Percentiles rank a stretch among this genome's conserved stretches.
These are phyloP conservation scores for Prolemur simus DNA, from an alignment of 2,113 vertebrate genomes.

Conservation along the genomic window DNA sequence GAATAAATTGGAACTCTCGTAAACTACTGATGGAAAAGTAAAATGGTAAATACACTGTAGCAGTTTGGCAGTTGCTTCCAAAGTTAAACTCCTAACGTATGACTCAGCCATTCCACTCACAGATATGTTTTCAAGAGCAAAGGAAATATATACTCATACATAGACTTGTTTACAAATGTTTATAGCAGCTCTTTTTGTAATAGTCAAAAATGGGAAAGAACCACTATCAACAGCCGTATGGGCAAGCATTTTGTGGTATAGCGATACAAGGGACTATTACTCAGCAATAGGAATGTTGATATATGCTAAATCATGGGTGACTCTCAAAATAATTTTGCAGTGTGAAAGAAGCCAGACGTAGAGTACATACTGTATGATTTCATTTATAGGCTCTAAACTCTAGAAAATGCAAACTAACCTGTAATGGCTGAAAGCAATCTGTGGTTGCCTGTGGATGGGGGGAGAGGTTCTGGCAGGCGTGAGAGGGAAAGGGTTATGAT, in stretches of 20 bases:
- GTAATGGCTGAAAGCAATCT: not conserved
- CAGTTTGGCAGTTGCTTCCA: not conserved
- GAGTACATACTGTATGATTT: not conserved
- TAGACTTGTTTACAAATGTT: not conserved
- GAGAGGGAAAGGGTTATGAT: not conserved
- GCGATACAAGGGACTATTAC: no score
- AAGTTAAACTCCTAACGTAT: not conserved
- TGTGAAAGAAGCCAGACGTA: not conserved
- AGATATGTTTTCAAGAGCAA: not conserved
- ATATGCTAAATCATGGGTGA: not conserved
- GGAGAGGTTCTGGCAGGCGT: not conserved
- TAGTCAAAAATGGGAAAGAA: not conserved
- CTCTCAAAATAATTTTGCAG: not conserved
- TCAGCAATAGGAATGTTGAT: not conserved
- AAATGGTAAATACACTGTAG: not conserved
- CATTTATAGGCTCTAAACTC: not conserved
- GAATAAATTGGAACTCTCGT: not conserved
- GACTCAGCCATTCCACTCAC: not conserved
- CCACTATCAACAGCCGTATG: not conserved
- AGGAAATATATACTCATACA: not conserved
- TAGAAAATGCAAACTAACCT: not conserved
- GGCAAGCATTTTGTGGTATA: not conserved
- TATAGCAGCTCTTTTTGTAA: not conserved
- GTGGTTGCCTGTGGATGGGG: not conserved
- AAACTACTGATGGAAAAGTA: not conserved